Percentiles rank a stretch among this genome's conserved stretches.
phyloP scores from a whole-genome alignment of 1,140 invertebrate species.

The Drosophila burlai region DNA sequence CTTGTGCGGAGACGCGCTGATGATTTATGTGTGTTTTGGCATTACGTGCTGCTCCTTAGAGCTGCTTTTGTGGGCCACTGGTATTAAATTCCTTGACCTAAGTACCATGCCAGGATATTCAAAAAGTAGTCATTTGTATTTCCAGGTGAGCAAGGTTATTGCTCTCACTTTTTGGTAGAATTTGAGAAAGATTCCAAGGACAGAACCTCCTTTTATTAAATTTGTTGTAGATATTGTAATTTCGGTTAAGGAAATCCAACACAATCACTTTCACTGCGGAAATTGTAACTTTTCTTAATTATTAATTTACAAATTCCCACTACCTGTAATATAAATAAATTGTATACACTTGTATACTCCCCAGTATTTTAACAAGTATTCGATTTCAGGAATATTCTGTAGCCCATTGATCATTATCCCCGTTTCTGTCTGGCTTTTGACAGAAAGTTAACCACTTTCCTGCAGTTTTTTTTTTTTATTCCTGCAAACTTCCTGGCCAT shows the following conservation, averaged over 20 bases:
- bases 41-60: conserved; percentile 61
- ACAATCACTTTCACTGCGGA: too few species aligned
- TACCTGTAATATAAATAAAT: neutral
- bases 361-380: neutral
- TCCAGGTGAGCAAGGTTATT: conserved; percentile 7
- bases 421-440: conserved; percentile 28
- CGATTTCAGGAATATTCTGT: neutral
- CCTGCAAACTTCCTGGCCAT: conserved; percentile 17
- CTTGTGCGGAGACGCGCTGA: conserved; percentile 77
- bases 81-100: conserved; percentile 61
- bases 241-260: too few species aligned
- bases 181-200: too few species aligned
- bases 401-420: conserved; percentile 4
- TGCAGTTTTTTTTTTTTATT: neutral
- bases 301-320: too few species aligned
- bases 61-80: conserved; percentile 53
- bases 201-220: too few species aligned
- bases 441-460: conserved; percentile 33
- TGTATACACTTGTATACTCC: neutral
- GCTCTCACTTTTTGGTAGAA: neutral
- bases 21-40: conserved; percentile 82
- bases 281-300: too few species aligned
- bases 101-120: conserved; percentile 3
- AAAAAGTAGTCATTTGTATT: neutral
- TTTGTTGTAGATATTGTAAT: too few species aligned